Evolutionary conservation across 2,797 vertebrate species (phyloP), one percentile per base, ranked within the genome.

Genomic region (Lindbergichthys nudifrons): DNA sequence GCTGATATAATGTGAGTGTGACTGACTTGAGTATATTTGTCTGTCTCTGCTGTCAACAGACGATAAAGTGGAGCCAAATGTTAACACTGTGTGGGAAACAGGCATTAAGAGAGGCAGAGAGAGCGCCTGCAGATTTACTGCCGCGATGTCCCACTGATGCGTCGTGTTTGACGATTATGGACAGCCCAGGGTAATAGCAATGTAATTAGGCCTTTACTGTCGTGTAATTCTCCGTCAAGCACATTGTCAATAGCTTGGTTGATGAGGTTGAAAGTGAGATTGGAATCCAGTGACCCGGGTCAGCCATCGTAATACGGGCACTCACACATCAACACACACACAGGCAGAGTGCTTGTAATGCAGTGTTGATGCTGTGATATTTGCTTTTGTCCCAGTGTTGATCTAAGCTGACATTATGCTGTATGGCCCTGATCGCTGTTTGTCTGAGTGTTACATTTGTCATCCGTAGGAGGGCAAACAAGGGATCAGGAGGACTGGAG

Each of bases 181-280:
- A 94, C 88, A 81, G 92, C 91, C 89, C 83, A 45, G 86, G 90
- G 92, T 94, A 94, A 94, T 92, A 90, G 91, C 92, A 81, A 84
- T 47, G 79, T 93, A 94, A 95, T 94, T 94, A 94, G 91, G 85
- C 91, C 87, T 94, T 94, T 94, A 94, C 91, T 92, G 92, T 93
- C 80, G 64, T 87, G 89, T 94, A 94, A 94, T 93, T 95, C 94
- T 93, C 92, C 74, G 84, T 90, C 92, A 93, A 93, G 91, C 92
- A 89, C 91, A 84, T 92, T 92, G 93, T 94, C 92, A 91, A 93
- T 93, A 92, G 91, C 91, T 90, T 90, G 92, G 91, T 91, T 94
- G 93, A 94, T 90, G 91, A 91, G 89, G 92, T 90, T 82, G 87
- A 93, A 89, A 92, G 88, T 80, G 87, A 90, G 93, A 91, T 90